These are phyloP conservation scores for Heptranchias perlo DNA, from an alignment of 2,113 vertebrate species.

Conservation along the genomic window DNA sequence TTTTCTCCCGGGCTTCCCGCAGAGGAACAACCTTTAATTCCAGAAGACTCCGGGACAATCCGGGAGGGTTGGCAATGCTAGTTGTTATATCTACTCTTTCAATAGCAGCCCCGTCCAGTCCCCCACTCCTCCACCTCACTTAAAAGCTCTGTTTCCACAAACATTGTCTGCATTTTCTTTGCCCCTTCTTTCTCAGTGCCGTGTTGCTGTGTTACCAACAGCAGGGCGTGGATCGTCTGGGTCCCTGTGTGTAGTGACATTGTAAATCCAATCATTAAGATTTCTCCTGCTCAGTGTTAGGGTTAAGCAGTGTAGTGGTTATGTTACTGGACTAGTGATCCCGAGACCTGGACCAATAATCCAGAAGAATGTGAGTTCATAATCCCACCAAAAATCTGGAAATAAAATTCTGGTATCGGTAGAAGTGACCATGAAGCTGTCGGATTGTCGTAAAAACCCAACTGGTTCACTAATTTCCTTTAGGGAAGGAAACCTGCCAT, in stretches of 20 bases:
- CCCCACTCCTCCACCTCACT: not conserved
- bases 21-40: too few species aligned
- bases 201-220: not conserved
- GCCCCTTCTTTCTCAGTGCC: not conserved
- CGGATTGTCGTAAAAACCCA: not conserved
- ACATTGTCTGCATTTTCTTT: not conserved
- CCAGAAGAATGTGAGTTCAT: not conserved
- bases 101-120: not conserved
- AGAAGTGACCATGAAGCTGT: not conserved
- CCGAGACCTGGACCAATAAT: not conserved
- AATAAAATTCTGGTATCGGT: not conserved
- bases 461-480: not conserved
- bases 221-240: not conserved
- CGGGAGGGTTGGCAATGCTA: not conserved
- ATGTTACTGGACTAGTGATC: not conserved
- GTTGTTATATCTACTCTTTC: not conserved
- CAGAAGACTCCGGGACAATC: too few species aligned
- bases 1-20: too few species aligned
- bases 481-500: not conserved
- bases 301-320: not conserved
- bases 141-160: not conserved
- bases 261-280: not conserved
- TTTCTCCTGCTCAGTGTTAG: not conserved
- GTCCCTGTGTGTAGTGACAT: not conserved
- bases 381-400: not conserved